Base-by-base conservation (phyloP, 2,797 vertebrate species). In the Naso thynnoides region DNA sequence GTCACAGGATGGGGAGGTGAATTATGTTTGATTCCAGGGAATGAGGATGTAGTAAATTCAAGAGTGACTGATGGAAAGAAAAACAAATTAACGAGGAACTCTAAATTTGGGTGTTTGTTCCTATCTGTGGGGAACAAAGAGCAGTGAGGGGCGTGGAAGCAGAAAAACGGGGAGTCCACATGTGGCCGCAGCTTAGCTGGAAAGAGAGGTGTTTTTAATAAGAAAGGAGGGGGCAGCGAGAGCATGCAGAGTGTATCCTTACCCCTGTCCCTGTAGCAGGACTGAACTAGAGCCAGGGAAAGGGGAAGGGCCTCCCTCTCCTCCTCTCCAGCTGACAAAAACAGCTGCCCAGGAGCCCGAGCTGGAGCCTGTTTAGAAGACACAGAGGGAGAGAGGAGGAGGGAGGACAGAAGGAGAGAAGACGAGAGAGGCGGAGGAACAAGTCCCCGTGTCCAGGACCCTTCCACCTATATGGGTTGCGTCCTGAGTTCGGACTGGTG, bases 321-420 rank as follows among this genome's bases (percentile, higher is more conserved):
- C 82, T 83, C 78, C 52, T 74, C 63, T 87, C 88, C 89, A 84
- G 81, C 89, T 82, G 89, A 93, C 94, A 96, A 96, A 96, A 96
- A 96, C 94, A 94, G 89, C 94, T 94, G 92, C 88, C 85, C 82
- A 79, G 78, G 84, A 88, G 84, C 74, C 53, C 65, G 58, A 68
- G 78, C 73, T 54, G 84, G 84, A 91, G 84, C 63, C 75, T 27
- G 84, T 45, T 50, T 42, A 67, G 60, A 83, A 79, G 73, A 85
- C 68, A 50, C 16, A 62, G 68, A 65, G 72, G 58, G 55, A 64
- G 76, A 79, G 42, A 58, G 77, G 76, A 71, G 74, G 60, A 45
- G 71, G 70, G 62, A 84, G 74, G 67, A 82, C 64, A 68, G 78
- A 84, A 29, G 42, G 57, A 63, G 60, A 68, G 24, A 63, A 63